Base-by-base conservation (phyloP, 2,888 invertebrate species). In the Drosophila ochracea region DNA sequence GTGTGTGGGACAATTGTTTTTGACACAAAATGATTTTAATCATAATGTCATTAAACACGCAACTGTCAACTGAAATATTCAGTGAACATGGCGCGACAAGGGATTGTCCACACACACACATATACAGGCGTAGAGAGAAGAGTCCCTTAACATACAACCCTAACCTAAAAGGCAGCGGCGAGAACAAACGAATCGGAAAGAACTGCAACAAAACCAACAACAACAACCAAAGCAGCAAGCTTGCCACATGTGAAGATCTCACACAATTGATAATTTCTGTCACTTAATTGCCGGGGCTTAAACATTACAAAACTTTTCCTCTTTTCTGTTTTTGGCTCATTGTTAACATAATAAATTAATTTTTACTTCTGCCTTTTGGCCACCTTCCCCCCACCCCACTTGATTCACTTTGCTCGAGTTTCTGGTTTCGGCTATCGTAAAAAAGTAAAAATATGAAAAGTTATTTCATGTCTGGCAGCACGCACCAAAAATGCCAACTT, bases 11-110 rank as follows among this genome's bases (percentile, higher is more conserved):
- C 88, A 87, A 87, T 87, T 86, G 88, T 81, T 83, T 88, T 84
- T 87, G 88, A 87, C 86, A 87, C 86, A 85, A 86, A 84, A 84
- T 83, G 86, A 86, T 88, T 88, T 88, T 85, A 88, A 87, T 86
- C 85, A 86, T 88, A 84, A 88, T 88, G 85, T 84, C 85, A 87
- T 87, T 84, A 87, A 84, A 84, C 85, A 85, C 85, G 87, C 85
- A 84, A 84, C 82, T 74, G 81, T 74, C 79, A 69, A 66, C 80
- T 75, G 72, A 75, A 80, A 78, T 80, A 80, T 77, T 80, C 80
- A 80, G 66, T 80, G 80, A 80, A 77, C 80, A 80, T 74, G 74
- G 62, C 69, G 68, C 79, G 65, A 79, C 77, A 68, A 68, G 68
- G 76, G 74, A 68, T 72, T 65, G 78, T 63, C 69, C 62, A 50